Conservation (phyloP, 2,888 invertebrate species). For the Aporophyla nigra region DNA sequence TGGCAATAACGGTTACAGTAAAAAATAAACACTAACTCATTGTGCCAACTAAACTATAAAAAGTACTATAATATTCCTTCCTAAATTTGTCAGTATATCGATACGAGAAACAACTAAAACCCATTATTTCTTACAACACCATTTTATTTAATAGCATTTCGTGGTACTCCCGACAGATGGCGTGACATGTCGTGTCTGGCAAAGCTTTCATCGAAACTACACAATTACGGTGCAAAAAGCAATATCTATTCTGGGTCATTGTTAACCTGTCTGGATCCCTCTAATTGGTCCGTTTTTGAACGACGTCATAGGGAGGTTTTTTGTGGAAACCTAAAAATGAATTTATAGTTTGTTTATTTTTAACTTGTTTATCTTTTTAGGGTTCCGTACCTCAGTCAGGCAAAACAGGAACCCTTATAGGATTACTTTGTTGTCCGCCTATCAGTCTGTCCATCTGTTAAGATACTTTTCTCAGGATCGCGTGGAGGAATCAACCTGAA, state of each 20-base stretch:
- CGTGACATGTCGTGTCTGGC: conserved; percentile 12
- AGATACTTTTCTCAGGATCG: too few species aligned
- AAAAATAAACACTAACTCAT: neutral
- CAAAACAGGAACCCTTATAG: too few species aligned
- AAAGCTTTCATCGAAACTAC: conserved; percentile 11
- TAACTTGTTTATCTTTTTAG: neutral
- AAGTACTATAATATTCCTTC: neutral
- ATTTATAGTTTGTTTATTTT: neutral
- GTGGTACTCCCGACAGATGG: conserved; percentile 44
- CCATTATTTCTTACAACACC: neutral
- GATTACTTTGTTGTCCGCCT: too few species aligned
- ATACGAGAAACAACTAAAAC: neutral
- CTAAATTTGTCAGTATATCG: neutral
- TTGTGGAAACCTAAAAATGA: neutral
- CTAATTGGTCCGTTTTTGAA: neutral
- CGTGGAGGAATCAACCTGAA: too few species aligned
- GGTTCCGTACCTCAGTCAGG: too few species aligned
- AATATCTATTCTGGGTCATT: conserved; percentile 19
- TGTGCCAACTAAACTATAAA: neutral
- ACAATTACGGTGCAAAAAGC: conserved; percentile 15
- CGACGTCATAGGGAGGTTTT: neutral
- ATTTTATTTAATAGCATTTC: conserved; percentile 35
- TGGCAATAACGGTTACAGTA: too few species aligned
- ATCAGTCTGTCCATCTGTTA: too few species aligned
- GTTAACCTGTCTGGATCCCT: neutral